These are phyloP conservation scores for Mormyrus lacerda DNA, from an alignment of 2,113 vertebrate species.

Conservation along the genomic window DNA sequence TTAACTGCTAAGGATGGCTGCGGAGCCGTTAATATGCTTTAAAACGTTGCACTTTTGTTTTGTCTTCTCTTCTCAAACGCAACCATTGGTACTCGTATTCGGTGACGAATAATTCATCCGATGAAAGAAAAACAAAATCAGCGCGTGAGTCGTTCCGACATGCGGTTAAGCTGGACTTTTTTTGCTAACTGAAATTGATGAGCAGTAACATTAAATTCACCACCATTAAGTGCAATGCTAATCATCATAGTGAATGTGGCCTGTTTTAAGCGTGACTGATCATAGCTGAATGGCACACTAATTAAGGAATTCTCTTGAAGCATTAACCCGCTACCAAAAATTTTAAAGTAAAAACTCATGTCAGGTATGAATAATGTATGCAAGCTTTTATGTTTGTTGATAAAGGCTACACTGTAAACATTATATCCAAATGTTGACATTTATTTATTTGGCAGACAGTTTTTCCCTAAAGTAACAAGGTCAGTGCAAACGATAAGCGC, in stretches of 20 bases:
- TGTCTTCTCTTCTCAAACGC: background rate
- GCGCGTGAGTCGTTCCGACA: background rate
- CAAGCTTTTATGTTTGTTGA: background rate
- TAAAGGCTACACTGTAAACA: background rate
- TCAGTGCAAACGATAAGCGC: background rate
- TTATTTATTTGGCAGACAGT: background rate
- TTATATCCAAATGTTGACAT: background rate
- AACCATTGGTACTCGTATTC: background rate
- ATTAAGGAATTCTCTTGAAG: background rate
- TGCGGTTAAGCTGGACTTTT: background rate
- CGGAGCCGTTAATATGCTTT: background rate
- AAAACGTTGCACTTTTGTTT: background rate
- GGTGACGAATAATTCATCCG: background rate
- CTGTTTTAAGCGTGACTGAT: background rate
- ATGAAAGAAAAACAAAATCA: background rate
- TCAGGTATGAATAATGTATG: background rate
- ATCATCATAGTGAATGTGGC: background rate
- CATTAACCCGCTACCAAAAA: background rate
- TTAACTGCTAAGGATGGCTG: background rate
- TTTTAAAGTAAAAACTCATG: background rate
- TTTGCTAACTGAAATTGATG: background rate
- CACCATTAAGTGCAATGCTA: background rate
- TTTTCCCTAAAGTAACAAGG: background rate
- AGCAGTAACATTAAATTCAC: background rate
- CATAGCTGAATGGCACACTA: background rate